Base-by-base conservation (phyloP, 2,888 invertebrate genomes). In the Ochropleura plecta region DNA sequence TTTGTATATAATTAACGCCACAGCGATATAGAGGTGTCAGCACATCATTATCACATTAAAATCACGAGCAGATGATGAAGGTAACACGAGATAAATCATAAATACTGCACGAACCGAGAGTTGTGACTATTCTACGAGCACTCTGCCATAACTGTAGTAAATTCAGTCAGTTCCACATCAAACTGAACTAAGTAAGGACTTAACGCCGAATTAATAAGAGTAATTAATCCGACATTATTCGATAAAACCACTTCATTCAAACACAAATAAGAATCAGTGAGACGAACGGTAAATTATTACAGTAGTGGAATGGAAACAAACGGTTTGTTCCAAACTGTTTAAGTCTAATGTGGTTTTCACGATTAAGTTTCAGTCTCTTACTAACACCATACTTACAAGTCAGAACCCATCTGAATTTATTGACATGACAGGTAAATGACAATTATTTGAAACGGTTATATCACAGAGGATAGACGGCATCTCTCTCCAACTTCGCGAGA, bases 171-270 rank as follows among this genome's bases (percentile, higher is more conserved):
- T 86, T 81, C 79, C 86, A 59, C 85, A 77, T 83, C 73, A 77
- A 49, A 79, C 46, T 78, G 70, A 78, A 86, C 84, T 79, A 81
- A 81, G 83, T 84, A 77, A 83, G 76, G 75, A 81, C 86, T 86
- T 86, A 83, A 79, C 83, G 81, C 81, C 62, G 62, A 78, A 80
- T 86, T 86, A 86, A 75, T 81, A 74, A 44, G 40, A 74, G 81
- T 86, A 86, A 86, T 86, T 86, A 86, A 86, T 73, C 73, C 67
- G 55, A 71, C 16, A 73, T 76, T 67, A 70, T 57, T 78, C 55
- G 79, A 84, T 84, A 82, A 80, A 69, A 76, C 69, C 44, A 63
- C 64, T 76, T 72, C 63, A 73, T 62, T 78, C 66, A 46, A 67
- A 72, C 75, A 72, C 55, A 59, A 71, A 68, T 65, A 70, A 65